Base-by-base conservation (phyloP, 2,797 vertebrate genomes). In the Cryptoblepharus egeriae region DNA sequence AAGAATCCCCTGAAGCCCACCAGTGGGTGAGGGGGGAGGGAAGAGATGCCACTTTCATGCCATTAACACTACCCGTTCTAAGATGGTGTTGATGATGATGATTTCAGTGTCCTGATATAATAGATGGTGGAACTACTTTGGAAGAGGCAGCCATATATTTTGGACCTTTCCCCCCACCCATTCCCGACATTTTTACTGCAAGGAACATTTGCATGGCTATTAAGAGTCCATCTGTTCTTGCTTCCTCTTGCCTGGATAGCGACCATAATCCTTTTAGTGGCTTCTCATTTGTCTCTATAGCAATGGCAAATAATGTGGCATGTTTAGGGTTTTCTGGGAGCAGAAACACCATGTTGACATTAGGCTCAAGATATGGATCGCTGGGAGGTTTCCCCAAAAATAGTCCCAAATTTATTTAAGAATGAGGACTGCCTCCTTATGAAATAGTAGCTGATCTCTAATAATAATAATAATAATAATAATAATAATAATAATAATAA, bases 171-270 rank as follows among this genome's bases (percentile, higher is more conserved):
- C 61, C 71, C 61, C 69, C 24, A 49, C 42, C 69, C 24, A 49
- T 32, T 73, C 45, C 26, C 18, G 22, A 61, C 42, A 30, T 74
- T 58, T 81, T 24, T 74, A 57, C 74, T n/a, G 65, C 79, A 6
- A 49, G 35, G 68, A 64, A 73, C 69, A 73, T 73, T 73, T 80
- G 79, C 69, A 64, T 80, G 79, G 79, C 79, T 80, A 80, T 80
- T 73, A 80, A 64, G 79, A 64, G 60, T 22, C 79, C 79, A 73
- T 80, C 79, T 80, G 70, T 73, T 55, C 58, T 64, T 37, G 32
- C 45, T 37, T 15, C 63, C 69, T 80, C 79, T 72, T 80, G 69
- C 42, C 79, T 64, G 70, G 70, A 64, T 64, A n/a, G 64, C 55
- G 72, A 73, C 69, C 42, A n/a, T 80, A 64, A 80, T 52, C 60